phyloP scores from a whole-genome alignment of 2,797 vertebrate species.

The Jordanella pulchra region DNA sequence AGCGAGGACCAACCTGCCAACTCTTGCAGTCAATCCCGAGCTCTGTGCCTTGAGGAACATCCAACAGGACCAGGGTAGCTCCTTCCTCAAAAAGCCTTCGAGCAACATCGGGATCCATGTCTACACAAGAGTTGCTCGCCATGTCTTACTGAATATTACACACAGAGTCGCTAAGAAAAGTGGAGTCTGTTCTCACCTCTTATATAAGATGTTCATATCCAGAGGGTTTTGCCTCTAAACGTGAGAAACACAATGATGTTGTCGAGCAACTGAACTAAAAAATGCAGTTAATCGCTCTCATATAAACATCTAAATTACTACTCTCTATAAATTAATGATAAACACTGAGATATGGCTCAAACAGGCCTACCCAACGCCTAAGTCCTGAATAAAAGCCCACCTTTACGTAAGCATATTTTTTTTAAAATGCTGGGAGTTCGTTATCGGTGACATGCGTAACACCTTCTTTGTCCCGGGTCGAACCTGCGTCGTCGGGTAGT shows the following conservation, averaged over 20 bases:
- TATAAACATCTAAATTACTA: too few species aligned
- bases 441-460: slow-evolving; percentile 19
- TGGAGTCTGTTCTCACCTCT: neutral
- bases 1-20: slow-evolving; percentile 92
- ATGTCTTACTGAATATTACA: slow-evolving; percentile 44
- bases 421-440: slow-evolving; percentile 10
- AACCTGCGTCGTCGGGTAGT: slow-evolving; percentile 27
- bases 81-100: slow-evolving; percentile 89
- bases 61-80: slow-evolving; percentile 88
- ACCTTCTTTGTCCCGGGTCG: neutral
- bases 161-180: neutral
- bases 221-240: neutral
- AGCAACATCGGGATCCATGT: slow-evolving; percentile 89
- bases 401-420: neutral
- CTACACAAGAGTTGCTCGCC: slow-evolving; percentile 50
- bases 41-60: slow-evolving; percentile 89
- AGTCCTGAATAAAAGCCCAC: neutral
- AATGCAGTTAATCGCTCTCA: too few species aligned
- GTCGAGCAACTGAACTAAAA: neutral
- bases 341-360: too few species aligned
- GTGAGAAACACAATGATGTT: too few species aligned
- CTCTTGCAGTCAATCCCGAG: slow-evolving; percentile 93
- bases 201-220: neutral
- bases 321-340: neutral
- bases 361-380: too few species aligned